A percentile compares a stretch with the other conserved stretches of the same genome.
Evolutionary conservation across 2,888 invertebrate species (phyloP).

Genomic region (Spilosoma lubricipeda): DNA sequence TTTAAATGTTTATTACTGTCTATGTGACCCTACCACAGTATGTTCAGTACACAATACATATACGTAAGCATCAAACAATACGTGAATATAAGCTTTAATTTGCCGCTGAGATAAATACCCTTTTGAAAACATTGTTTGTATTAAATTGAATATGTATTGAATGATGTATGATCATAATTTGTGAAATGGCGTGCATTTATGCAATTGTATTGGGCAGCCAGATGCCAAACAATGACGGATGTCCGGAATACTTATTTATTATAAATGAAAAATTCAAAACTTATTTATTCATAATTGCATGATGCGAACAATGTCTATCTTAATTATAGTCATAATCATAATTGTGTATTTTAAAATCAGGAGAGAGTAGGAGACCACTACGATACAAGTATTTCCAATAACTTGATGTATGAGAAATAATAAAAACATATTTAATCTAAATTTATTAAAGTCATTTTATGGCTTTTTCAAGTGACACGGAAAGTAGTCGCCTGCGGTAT

Average conservation of each 20-base stretch:
- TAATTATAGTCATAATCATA: too few species aligned
- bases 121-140: slow-evolving; percentile 57
- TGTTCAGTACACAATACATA: background rate
- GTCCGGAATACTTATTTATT: slow-evolving; percentile 57
- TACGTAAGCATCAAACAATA: background rate
- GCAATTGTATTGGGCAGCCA: slow-evolving; percentile 64
- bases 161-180: slow-evolving; percentile 75
- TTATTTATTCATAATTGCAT: slow-evolving; percentile 51
- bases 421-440: too few species aligned
- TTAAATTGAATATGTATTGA: slow-evolving; percentile 64
- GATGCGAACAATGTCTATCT: too few species aligned
- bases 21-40: background rate
- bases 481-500: too few species aligned
- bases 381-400: too few species aligned
- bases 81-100: slow-evolving; percentile 48
- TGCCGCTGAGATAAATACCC: slow-evolving; percentile 50
- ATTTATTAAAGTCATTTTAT: too few species aligned
- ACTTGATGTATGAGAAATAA: too few species aligned
- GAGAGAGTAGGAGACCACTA: too few species aligned
- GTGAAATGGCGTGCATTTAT: slow-evolving; percentile 70
- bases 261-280: slow-evolving; percentile 61
- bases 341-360: too few species aligned
- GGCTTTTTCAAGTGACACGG: too few species aligned
- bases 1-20: background rate
- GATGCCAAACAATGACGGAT: slow-evolving; percentile 67